Percentiles rank a stretch among this genome's conserved stretches.
Evolutionary conservation across 2,797 vertebrate genomes (phyloP).

Genomic region (Chiloscyllium punctatum): DNA sequence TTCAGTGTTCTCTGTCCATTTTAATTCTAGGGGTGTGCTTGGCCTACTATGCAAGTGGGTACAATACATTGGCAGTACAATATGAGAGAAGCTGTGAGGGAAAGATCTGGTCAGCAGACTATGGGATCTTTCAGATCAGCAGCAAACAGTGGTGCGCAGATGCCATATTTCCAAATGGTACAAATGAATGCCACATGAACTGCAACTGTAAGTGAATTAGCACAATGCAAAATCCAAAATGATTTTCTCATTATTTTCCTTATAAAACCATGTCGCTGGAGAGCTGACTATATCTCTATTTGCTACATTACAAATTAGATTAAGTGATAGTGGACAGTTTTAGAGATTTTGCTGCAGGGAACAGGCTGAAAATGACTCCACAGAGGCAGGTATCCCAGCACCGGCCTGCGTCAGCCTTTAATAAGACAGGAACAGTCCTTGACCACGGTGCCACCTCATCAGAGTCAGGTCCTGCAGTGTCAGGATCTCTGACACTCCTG

Average conservation of each 20-base stretch:
- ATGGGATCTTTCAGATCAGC: constrained; percentile 12
- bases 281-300: not conserved
- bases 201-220: not conserved
- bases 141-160: not conserved
- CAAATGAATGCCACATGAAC: not conserved
- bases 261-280: not conserved
- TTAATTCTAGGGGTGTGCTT: not conserved
- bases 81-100: not conserved
- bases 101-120: not conserved
- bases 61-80: not conserved
- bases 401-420: no score
- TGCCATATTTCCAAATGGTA: not conserved
- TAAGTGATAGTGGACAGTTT: not conserved
- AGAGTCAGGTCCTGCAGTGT: no score
- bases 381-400: no score
- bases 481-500: no score
- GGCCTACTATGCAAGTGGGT: not conserved
- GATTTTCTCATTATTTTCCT: not conserved
- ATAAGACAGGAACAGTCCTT: no score
- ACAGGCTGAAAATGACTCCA: no score
- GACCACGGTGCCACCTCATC: no score
- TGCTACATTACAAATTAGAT: not conserved
- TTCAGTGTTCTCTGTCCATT: not conserved
- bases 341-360: no score
- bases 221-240: not conserved